Conservation (phyloP, 2,797 vertebrate genomes). For the Babyrousa celebensis region DNA sequence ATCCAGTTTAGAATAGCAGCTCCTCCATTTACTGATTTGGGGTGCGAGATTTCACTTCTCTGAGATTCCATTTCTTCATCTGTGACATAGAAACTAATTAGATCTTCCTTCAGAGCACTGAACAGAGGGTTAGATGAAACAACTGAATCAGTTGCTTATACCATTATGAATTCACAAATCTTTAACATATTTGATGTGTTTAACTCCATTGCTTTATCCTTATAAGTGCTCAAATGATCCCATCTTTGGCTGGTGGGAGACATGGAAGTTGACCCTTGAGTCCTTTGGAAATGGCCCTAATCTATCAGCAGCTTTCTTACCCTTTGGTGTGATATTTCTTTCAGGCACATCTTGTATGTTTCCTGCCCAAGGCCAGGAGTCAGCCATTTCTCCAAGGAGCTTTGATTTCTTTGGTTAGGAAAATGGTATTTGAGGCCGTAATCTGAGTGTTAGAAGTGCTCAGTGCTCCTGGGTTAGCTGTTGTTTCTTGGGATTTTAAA, state of each 20-base stretch:
- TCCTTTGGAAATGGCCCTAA: background rate
- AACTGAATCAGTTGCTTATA: background rate
- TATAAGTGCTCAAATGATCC: background rate
- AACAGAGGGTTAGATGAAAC: slow-evolving; percentile 32
- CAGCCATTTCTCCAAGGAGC: background rate
- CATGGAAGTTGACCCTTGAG: background rate
- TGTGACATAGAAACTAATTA: slow-evolving; percentile 29
- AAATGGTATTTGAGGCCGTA: background rate
- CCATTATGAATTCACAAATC: background rate
- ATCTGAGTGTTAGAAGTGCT: background rate
- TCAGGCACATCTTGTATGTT: background rate
- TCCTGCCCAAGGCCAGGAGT: background rate
- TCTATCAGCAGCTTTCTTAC: background rate
- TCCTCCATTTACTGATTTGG: background rate
- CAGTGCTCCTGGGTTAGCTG: background rate
- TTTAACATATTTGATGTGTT: background rate
- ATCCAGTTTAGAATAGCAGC: background rate
- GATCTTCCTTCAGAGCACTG: background rate
- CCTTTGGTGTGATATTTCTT: background rate
- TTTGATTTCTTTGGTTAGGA: background rate
- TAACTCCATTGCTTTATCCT: background rate
- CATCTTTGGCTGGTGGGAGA: background rate
- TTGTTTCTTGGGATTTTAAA: background rate
- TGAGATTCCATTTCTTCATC: background rate
- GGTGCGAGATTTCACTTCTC: background rate